These are phyloP conservation scores for Achlya flavicornis DNA, from an alignment of 2,888 invertebrate species.

Conservation along the genomic window DNA sequence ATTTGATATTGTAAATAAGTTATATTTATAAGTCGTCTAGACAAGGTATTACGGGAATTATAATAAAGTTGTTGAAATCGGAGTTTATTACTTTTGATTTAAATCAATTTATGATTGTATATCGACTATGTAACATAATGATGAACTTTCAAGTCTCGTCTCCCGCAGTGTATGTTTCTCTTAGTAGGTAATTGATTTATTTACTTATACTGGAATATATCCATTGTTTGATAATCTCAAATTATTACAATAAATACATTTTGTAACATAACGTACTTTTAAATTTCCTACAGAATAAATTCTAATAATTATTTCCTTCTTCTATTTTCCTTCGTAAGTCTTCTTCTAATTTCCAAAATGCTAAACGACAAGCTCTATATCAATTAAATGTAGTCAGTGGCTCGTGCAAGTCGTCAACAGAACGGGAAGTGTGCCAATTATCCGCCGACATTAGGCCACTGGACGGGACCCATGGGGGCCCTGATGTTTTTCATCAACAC, in stretches of 20 bases:
- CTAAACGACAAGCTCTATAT: conserved; percentile 43
- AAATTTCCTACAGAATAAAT: neutral
- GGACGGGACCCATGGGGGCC: conserved; percentile 42
- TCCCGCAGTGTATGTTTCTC: no score
- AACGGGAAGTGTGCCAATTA: conserved; percentile 61
- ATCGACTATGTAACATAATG: neutral
- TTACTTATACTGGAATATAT: no score
- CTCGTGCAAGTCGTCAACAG: conserved; percentile 48
- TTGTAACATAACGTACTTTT: neutral
- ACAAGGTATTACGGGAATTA: conserved; percentile 5
- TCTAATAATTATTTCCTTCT: neutral
- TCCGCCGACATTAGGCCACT: conserved; percentile 44
- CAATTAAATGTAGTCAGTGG: conserved; percentile 42
- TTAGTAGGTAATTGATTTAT: no score
- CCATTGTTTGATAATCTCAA: no score
- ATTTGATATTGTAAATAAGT: neutral
- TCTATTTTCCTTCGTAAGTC: no score
- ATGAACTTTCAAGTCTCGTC: neutral
- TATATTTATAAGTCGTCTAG: conserved; percentile 17
- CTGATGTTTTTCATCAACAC: conserved; percentile 41
- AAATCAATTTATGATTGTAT: neutral
- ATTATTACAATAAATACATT: no score
- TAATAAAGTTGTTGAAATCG: neutral
- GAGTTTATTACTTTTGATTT: neutral
- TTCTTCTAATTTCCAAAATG: conserved; percentile 23